phyloP scores from a whole-genome alignment of 1,140 invertebrate species.

The Drosophila subpulchrella region DNA sequence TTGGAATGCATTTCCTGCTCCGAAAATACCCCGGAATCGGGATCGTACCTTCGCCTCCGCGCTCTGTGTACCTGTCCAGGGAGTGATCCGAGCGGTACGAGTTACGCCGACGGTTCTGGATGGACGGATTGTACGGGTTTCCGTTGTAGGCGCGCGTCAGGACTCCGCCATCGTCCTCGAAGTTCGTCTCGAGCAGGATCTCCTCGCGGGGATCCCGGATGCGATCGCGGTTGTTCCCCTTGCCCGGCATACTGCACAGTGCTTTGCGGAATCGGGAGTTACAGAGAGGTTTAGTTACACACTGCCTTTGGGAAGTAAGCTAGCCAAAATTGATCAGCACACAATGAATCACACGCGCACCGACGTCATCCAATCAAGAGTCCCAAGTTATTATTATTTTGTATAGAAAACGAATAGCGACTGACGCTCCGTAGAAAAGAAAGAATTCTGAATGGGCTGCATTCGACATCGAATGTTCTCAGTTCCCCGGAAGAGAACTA shows the following conservation, averaged over 20 bases:
- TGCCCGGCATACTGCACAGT: conserved; percentile 62
- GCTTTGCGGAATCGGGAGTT: conserved; percentile 20
- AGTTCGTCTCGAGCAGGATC: conserved; percentile 83
- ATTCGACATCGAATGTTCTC: conserved; percentile 4
- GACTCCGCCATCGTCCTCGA: conserved; percentile 82
- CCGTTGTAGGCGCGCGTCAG: conserved; percentile 82
- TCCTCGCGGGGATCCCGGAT: conserved; percentile 82
- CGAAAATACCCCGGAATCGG: conserved; percentile 6
- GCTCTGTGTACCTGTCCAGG: conserved; percentile 83
- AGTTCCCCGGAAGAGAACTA: conserved; percentile 7
- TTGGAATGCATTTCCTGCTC: conserved; percentile 10
- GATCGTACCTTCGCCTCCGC: conserved; percentile 76
- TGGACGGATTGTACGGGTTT: conserved; percentile 67
- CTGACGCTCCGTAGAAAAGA: conserved; percentile 12
- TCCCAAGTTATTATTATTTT: conserved; percentile 12
- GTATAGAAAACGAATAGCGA: conserved; percentile 23
- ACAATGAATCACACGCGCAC: conserved; percentile 30
- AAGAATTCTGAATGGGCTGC: conserved; percentile 15
- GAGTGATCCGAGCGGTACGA: conserved; percentile 79
- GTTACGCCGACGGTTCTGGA: conserved; percentile 69
- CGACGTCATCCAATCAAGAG: conserved; percentile 17
- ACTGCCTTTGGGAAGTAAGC: background rate
- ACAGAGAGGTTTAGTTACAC: conserved; percentile 20
- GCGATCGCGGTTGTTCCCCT: conserved; percentile 74
- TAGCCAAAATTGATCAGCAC: background rate